Evolutionary conservation across 2,797 vertebrate genomes (phyloP), one percentile per base, ranked within the genome.

Genomic region (Pteropus rufus): DNA sequence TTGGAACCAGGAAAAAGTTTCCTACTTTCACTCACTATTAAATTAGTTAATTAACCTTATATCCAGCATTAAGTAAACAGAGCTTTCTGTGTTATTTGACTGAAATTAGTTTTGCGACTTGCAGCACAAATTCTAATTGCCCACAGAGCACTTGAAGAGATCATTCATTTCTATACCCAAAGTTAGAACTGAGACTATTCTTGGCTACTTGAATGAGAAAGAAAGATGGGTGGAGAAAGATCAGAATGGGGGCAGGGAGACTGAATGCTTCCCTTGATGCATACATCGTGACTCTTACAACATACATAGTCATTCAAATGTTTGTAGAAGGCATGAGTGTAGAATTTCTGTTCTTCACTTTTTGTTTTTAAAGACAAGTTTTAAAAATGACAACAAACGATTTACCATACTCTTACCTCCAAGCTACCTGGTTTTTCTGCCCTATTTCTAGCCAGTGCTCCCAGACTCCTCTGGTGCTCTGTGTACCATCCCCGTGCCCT

Each of bases 21-120:
- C 2, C 76, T 34, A 3, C 2, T 83, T 92, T 54, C 23, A 49
- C 24, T 86, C 39, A 15, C 85, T 85, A 92, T 75, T 87, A 46
- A 89, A 91, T 89, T 90, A 54, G 23, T 49, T 92, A 58, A 52
- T 77, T 93, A 64, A 64, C 39, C 46, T 92, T 60, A 94, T 84
- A 93, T 73, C 82, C 52, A 73, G 23, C 41, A 89, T 70, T 93
- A 75, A 83, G n/a, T 46, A 89, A 86, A 81, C 44, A 93, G 75
- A 64, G 3, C 2, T 72, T 81, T 91, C 65, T 44, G 11, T 79
- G 75, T 60, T 82, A 49, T 46, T 69, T 92, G 65, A 85, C 34
- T 75, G 12, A 72, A 54, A 49, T 36, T 73, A 65, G 62, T 36
- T 89, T 85, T 72, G 46, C 62, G 26, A 72, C 75, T 92, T 85